Evolutionary conservation across 1,140 invertebrate genomes (phyloP).

Genomic region (Procambarus virginalis): DNA sequence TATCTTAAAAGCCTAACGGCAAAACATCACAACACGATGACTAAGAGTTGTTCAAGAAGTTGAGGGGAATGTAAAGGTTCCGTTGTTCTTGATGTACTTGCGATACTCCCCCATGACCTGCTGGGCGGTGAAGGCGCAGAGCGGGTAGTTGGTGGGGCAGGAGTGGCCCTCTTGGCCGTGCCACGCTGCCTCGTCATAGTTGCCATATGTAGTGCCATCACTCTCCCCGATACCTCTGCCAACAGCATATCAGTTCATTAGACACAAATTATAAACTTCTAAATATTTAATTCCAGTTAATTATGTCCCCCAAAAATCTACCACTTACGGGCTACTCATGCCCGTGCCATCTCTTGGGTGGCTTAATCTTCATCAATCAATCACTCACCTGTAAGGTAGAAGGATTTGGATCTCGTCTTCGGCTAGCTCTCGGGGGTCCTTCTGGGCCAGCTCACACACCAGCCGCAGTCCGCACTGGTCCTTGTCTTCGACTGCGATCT

Average conservation of each 20-base stretch:
- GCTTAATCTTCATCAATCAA: too few species aligned
- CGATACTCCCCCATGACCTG: constrained; percentile 45
- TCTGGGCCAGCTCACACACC: constrained; percentile 52
- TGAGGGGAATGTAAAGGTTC: neutral
- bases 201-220: constrained; percentile 42
- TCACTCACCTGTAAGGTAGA: constrained; percentile 42
- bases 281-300: too few species aligned
- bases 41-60: too few species aligned
- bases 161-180: constrained; percentile 52
- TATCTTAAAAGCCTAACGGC: too few species aligned
- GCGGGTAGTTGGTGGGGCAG: constrained; percentile 40
- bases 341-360: too few species aligned
- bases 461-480: constrained; percentile 36
- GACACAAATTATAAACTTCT: too few species aligned
- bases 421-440: constrained; percentile 34
- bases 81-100: constrained; percentile 12
- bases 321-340: too few species aligned
- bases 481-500: constrained; percentile 34
- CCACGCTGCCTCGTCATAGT: constrained; percentile 58
- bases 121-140: constrained; percentile 44
- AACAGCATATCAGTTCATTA: neutral
- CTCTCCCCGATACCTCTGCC: constrained; percentile 41
- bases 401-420: constrained; percentile 53
- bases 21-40: too few species aligned
- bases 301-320: too few species aligned